phyloP scores from a whole-genome alignment of 2,797 vertebrate genomes.

The Margarornis squamiger region DNA sequence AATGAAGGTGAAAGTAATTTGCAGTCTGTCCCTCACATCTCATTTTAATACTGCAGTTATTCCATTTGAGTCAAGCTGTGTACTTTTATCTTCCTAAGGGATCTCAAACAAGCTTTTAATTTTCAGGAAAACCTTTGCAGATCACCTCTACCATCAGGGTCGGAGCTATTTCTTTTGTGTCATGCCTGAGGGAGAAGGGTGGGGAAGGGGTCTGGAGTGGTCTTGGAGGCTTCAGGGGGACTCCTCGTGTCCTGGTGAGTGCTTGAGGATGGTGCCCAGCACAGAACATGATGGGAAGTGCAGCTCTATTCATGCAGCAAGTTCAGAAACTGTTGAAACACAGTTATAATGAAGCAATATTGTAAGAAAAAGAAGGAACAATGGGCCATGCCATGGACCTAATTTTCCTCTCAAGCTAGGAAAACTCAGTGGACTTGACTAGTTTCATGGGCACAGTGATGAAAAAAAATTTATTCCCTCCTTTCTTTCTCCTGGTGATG shows the following conservation, averaged over 20 bases:
- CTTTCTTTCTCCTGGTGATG: background rate
- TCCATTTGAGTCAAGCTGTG: slow-evolving; percentile 25
- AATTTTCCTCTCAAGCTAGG: background rate
- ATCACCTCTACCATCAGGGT: background rate
- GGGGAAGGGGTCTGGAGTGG: background rate
- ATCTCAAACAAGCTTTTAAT: slow-evolving; percentile 58
- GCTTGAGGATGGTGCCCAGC: background rate
- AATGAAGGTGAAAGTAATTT: slow-evolving; percentile 6
- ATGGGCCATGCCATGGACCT: too few species aligned
- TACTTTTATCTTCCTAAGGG: slow-evolving; percentile 3
- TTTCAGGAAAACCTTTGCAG: slow-evolving; percentile 27
- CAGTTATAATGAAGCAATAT: background rate
- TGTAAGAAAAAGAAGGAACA: background rate
- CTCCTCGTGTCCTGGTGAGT: background rate
- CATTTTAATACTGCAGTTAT: slow-evolving; percentile 30
- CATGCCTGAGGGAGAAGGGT: background rate
- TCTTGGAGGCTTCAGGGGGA: background rate
- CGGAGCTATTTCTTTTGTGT: background rate
- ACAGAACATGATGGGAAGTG: background rate
- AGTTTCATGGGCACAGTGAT: background rate
- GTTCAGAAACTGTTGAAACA: background rate
- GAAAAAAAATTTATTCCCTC: background rate
- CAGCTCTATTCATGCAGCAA: background rate
- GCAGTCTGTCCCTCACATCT: background rate
- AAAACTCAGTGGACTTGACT: background rate